Evolutionary conservation across 2,888 invertebrate genomes (phyloP).

Genomic region (Andrena fulva): DNA sequence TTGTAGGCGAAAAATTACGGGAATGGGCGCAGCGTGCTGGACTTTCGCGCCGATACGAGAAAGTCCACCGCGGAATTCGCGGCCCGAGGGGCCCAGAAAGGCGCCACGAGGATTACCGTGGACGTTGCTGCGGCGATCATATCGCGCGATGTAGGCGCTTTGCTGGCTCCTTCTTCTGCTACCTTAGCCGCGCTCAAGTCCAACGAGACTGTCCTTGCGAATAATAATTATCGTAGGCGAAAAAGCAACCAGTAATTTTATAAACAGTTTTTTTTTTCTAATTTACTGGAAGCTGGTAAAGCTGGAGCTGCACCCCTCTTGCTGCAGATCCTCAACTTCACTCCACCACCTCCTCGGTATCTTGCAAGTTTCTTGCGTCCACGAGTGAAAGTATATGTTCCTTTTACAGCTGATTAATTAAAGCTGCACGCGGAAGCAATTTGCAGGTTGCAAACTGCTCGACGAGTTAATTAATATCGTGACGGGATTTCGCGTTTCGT

Average conservation of each 20-base stretch:
- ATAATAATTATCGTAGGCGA: no score
- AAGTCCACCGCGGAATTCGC: constrained; percentile 43
- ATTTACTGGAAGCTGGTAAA: no score
- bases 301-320: no score
- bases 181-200: not conserved
- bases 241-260: no score
- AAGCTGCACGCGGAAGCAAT: constrained; percentile 1
- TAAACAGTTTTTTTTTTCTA: no score
- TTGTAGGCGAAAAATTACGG: constrained; percentile 69
- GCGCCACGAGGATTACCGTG: constrained; percentile 40
- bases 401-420: constrained; percentile 20
- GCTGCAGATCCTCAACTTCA: not conserved
- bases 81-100: not conserved
- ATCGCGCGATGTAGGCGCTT: not conserved
- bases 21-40: constrained; percentile 60
- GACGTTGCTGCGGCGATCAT: constrained; percentile 47
- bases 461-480: constrained; percentile 8
- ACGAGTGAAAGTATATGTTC: constrained; percentile 25
- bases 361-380: not conserved
- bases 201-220: no score
- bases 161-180: not conserved
- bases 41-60: constrained; percentile 57
- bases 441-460: not conserved
- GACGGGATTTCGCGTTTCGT: not conserved
- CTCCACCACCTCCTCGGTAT: not conserved